phyloP scores from a whole-genome alignment of 2,888 invertebrate species.

The Chloroclystis v-ata region DNA sequence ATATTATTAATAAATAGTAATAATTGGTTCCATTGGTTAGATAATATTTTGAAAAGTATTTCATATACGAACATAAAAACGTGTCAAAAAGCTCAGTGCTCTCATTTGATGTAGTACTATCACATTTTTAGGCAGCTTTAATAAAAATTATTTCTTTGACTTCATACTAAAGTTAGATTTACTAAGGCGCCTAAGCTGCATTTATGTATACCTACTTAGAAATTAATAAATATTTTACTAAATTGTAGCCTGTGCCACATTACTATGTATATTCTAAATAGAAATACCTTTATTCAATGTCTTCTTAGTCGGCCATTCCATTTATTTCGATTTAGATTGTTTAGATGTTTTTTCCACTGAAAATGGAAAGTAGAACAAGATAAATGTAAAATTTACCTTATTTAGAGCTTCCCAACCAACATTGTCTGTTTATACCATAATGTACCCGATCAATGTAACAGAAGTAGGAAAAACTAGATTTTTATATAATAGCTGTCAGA shows the following conservation, averaged over 20 bases:
- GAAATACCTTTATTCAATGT: constrained; percentile 43
- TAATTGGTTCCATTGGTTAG: too few relatives aligned
- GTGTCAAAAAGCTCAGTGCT: too few relatives aligned
- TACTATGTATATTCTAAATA: constrained; percentile 47
- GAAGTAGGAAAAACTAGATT: background rate
- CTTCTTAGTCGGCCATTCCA: constrained; percentile 63
- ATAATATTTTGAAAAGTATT: too few relatives aligned
- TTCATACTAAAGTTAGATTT: constrained; percentile 18
- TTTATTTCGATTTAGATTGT: constrained; percentile 52
- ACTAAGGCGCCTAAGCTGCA: constrained; percentile 25
- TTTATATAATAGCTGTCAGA: too few relatives aligned
- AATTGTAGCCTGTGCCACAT: constrained; percentile 71
- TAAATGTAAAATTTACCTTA: background rate
- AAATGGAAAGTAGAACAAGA: background rate
- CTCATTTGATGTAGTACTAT: too few relatives aligned
- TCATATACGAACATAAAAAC: too few relatives aligned
- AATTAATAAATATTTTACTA: constrained; percentile 20
- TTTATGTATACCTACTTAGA: constrained; percentile 19
- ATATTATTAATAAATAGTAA: too few relatives aligned
- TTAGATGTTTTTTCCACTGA: background rate
- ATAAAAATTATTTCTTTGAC: background rate
- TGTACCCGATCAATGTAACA: background rate
- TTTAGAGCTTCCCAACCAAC: constrained; percentile 66
- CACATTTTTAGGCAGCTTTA: too few relatives aligned
- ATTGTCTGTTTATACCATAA: background rate